Conservation (phyloP, 2,113 vertebrate species). For the Scytalopus superciliaris region DNA sequence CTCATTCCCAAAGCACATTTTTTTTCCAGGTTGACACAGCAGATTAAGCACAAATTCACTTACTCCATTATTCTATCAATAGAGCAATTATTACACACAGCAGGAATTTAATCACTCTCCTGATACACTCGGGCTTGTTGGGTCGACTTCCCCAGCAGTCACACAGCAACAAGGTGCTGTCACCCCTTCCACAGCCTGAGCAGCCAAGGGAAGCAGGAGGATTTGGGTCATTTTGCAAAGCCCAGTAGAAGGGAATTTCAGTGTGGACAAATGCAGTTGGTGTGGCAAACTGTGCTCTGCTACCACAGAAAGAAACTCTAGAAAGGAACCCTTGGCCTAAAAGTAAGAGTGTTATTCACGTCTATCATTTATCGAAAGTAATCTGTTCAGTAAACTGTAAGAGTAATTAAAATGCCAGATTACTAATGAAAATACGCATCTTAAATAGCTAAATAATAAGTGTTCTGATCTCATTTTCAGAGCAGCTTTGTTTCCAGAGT, state of each 20-base stretch:
- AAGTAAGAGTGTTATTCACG: neutral
- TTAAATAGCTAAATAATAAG: neutral
- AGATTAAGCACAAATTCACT: slow-evolving; percentile 42
- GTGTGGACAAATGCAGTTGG: neutral
- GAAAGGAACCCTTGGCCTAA: neutral
- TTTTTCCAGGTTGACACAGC: neutral
- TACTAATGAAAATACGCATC: neutral
- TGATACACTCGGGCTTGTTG: neutral
- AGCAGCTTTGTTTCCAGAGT: neutral
- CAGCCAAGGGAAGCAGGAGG: neutral
- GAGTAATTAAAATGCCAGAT: neutral
- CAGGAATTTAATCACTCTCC: slow-evolving; percentile 32
- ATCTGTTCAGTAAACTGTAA: neutral
- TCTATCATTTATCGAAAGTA: neutral
- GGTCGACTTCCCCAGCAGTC: neutral
- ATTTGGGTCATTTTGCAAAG: neutral
- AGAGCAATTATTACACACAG: slow-evolving; percentile 47
- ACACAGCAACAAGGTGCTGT: neutral
- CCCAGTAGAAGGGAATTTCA: neutral
- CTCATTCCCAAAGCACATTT: neutral
- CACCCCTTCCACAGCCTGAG: neutral
- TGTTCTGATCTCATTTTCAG: neutral
- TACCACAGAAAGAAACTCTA: neutral
- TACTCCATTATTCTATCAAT: neutral
- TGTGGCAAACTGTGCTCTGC: neutral